These are phyloP conservation scores for Drosophila saltans DNA, from an alignment of 1,140 invertebrate genomes.

Conservation along the genomic window DNA sequence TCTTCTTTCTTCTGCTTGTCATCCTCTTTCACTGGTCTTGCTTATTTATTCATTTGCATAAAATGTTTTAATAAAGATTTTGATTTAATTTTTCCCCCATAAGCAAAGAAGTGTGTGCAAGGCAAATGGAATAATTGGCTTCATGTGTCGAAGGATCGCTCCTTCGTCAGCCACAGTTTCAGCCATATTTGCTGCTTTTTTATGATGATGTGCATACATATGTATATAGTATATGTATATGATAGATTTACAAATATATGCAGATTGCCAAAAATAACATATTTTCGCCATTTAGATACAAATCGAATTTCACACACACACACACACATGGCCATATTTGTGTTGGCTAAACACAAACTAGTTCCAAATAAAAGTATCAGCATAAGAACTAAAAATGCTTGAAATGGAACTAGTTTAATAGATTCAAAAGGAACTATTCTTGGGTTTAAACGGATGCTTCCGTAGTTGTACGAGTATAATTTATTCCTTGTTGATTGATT, in stretches of 20 bases:
- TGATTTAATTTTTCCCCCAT: conserved; percentile 61
- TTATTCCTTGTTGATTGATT: too few relatives aligned
- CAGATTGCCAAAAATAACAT: conserved; percentile 26
- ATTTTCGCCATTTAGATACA: conserved; percentile 13
- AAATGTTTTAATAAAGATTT: conserved; percentile 76
- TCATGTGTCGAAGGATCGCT: conserved; percentile 38
- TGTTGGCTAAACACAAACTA: background rate
- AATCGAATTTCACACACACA: conserved; percentile 5
- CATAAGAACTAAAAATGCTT: background rate
- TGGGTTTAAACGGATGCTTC: too few relatives aligned
- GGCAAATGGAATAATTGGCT: conserved; percentile 46
- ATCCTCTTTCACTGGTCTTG: conserved; percentile 42
- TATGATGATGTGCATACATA: background rate
- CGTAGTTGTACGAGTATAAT: too few relatives aligned
- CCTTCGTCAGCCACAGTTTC: background rate
- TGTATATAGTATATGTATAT: background rate
- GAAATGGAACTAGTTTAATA: too few relatives aligned
- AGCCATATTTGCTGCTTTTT: conserved; percentile 17
- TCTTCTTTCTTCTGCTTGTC: too few relatives aligned
- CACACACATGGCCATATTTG: background rate
- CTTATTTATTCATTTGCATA: conserved; percentile 78
- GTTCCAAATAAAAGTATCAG: background rate
- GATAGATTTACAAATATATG: conserved; percentile 16
- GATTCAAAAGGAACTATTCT: too few relatives aligned
- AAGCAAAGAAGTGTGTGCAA: conserved; percentile 10